Evolutionary conservation across 2,888 invertebrate genomes (phyloP), one percentile per base, ranked within the genome.

Genomic region (Mythimna vitellina): DNA sequence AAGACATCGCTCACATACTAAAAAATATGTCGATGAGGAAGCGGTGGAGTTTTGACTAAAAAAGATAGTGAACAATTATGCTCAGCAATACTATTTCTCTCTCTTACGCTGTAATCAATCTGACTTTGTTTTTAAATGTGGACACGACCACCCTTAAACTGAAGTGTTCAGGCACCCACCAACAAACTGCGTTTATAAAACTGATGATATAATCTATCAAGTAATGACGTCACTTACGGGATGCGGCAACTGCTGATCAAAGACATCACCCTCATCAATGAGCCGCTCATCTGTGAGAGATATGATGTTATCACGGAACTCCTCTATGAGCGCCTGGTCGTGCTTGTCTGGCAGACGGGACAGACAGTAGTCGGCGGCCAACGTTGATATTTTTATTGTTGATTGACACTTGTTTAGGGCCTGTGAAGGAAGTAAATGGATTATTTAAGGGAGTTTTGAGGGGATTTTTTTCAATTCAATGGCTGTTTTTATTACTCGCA

Each of bases 321-420:
- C 49, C 0, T 90, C 84, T 0, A 78, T 74, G 0, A 71, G 74
- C 0, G 79, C 68, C n/a, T 82, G 63, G 0, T 71, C 76, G 22
- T 86, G 83, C 0, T 87, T 89, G 0, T 92, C 91, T 0, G 91
- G 91, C 0, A 96, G 65, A 0, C 91, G 89, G 0, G 90, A 83
- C 5, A 92, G 75, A 58, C 96, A 92, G 49, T 90, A 90, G 63
- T 97, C 97, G 0, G 92, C 91, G 0, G 97, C 96, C 0, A 93
- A 82, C 0, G 94, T 90, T 0, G 97, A 97, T 74, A 97, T 91
- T 68, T 90, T 94, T 1, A 91, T 53, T 2, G 85, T 69, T 0
- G 79, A 25, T 6, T 86, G 63, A 1, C 79, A 76, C 3, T 82
- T 75, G 12, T 80, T 81, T 65, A 90, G 38, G 14, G 77, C 87